Evolutionary conservation across 2,113 vertebrate genomes (phyloP).

Genomic region (Colaptes auratus): DNA sequence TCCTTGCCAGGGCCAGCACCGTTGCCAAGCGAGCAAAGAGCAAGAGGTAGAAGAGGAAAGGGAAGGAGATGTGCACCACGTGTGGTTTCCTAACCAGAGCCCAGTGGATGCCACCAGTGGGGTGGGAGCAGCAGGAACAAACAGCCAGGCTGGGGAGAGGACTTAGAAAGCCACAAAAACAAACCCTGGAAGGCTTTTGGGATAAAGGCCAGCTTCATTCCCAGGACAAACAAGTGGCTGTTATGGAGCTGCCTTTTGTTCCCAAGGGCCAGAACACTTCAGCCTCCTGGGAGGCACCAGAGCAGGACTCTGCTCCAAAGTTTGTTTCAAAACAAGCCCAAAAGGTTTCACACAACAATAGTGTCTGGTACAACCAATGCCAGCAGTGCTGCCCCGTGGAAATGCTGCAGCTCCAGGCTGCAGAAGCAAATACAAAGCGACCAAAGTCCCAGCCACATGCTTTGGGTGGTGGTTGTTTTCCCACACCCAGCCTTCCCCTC

Average conservation of each 20-base stretch:
- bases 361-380: neutral
- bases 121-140: neutral
- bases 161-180: neutral
- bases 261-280: neutral
- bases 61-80: neutral
- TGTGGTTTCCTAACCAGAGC: neutral
- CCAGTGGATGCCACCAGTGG: neutral
- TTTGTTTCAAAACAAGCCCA: conserved; percentile 20
- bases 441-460: neutral
- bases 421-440: neutral
- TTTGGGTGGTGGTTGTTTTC: neutral
- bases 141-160: neutral
- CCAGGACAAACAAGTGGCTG: neutral
- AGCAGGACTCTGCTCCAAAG: neutral
- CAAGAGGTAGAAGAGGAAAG: neutral
- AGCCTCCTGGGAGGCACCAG: neutral
- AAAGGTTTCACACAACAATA: neutral
- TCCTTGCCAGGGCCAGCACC: neutral
- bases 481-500: neutral
- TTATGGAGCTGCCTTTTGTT: neutral
- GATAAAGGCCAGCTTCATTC: conserved; percentile 20
- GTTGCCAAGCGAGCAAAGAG: neutral
- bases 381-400: neutral
- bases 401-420: neutral
- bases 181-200: neutral